These are phyloP conservation scores for Drosophila quinaria DNA, from an alignment of 2,888 invertebrate species.

Conservation along the genomic window DNA sequence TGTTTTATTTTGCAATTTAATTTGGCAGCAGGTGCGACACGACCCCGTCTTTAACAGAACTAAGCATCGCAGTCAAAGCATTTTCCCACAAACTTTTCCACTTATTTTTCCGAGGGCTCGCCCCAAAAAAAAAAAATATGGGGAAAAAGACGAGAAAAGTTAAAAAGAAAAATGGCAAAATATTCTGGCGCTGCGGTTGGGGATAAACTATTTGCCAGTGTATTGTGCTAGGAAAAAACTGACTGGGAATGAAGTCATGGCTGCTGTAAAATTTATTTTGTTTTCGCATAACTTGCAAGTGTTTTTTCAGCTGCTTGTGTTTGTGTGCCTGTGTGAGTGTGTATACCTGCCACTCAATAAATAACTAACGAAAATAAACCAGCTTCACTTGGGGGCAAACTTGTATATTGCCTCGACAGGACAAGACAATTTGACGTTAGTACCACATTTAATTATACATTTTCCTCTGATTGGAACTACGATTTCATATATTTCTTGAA, in stretches of 20 bases:
- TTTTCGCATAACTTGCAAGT: constrained; percentile 68
- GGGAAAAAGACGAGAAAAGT: not conserved
- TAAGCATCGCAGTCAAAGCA: constrained; percentile 50
- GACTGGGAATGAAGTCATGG: constrained; percentile 15
- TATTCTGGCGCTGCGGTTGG: constrained; percentile 38
- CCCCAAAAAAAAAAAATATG: not conserved
- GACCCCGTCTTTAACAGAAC: constrained; percentile 61
- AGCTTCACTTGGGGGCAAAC: constrained; percentile 26
- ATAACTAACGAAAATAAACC: constrained; percentile 69
- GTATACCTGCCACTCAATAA: constrained; percentile 65
- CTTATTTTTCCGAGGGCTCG: constrained; percentile 58
- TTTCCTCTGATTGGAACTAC: constrained; percentile 8
- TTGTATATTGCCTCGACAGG: constrained; percentile 28
- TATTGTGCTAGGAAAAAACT: constrained; percentile 26
- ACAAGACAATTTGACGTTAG: constrained; percentile 73
- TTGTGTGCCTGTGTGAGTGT: constrained; percentile 19
- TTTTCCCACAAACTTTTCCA: constrained; percentile 65
- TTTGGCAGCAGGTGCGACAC: constrained; percentile 74
- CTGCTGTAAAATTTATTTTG: constrained; percentile 73
- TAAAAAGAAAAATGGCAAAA: constrained; percentile 15
- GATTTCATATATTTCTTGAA: not conserved
- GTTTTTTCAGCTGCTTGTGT: constrained; percentile 34
- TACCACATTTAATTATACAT: constrained; percentile 28
- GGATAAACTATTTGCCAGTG: constrained; percentile 47
- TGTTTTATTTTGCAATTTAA: constrained; percentile 61